Base-by-base conservation (phyloP, 2,888 invertebrate genomes). In the Agonopterix subpropinquella region DNA sequence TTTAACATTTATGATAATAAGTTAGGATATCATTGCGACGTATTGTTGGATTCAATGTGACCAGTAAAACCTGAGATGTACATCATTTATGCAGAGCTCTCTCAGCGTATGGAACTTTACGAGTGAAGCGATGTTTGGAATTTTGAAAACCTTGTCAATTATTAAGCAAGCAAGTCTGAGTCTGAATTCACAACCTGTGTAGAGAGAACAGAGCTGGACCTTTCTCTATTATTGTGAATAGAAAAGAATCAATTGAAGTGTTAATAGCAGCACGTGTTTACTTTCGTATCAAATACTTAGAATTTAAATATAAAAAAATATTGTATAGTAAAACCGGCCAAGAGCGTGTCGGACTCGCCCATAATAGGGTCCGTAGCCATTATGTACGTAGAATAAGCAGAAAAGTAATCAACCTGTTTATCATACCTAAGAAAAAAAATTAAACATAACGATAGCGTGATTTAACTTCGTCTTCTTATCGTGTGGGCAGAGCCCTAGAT, bases 81-180 rank as follows among this genome's bases (percentile, higher is more conserved):
- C 48, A 45, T 49, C 36, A 41, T 49, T 45, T 36, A 49, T n/a
- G 11, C 28, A 13, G 42, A 39, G 45, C 41, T 36, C 15, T 10
- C 39, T 9, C n/a, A 39, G 37, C 44, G 8, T 45, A 9, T 10
- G 28, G 39, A 44, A 45, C 36, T 36, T 49, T 46, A 49, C 43
- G 49, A 43, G 39, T 42, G 36, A 49, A 18, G 43, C 43, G 43
- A 10, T 37, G 46, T 10, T 42, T 39, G 43, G 46, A 49, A 49
- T 49, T 46, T 46, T 43, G 43, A 49, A 39, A 49, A 43, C 46
- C 15, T 46, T 13, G 46, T 46, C 11, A 28, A 36, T 49, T 49
- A 49, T 49, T 49, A 36, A 45, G 9, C n/a, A 11, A 35, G 35
- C 41, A 35, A 41, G 41, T 11, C 18, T 45, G 45, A 36, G 42